Evolutionary conservation across 2,113 vertebrate genomes (phyloP).

Genomic region (Otolemur garnettii): DNA sequence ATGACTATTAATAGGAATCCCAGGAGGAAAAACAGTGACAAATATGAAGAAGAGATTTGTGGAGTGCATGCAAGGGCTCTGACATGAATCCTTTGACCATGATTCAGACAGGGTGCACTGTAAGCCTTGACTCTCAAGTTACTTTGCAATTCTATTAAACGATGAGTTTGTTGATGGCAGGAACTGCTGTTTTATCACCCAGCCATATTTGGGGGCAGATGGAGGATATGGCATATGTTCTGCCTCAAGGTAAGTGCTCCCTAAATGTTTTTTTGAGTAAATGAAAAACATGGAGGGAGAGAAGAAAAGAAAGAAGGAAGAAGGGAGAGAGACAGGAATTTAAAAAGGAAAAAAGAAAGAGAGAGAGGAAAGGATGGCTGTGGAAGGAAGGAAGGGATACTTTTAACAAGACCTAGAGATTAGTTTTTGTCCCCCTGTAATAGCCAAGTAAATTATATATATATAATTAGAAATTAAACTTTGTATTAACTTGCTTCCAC

Average conservation of each 20-base stretch:
- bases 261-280: neutral
- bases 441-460: neutral
- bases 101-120: neutral
- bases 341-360: neutral
- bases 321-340: neutral
- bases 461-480: slow-evolving; percentile 3
- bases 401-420: slow-evolving; percentile 51
- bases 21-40: neutral
- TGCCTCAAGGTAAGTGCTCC: neutral
- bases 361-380: neutral
- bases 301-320: neutral
- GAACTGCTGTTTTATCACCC: neutral
- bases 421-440: slow-evolving; percentile 13
- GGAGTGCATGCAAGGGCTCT: neutral
- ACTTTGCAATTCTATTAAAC: neutral
- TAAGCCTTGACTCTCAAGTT: neutral
- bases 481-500: slow-evolving; percentile 33
- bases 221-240: neutral
- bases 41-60: neutral
- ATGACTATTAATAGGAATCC: neutral
- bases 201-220: neutral
- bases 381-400: neutral
- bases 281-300: neutral
- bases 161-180: neutral
- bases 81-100: neutral